Evolutionary conservation across 1,140 invertebrate genomes (phyloP).

Genomic region (Papilio dardanus): DNA sequence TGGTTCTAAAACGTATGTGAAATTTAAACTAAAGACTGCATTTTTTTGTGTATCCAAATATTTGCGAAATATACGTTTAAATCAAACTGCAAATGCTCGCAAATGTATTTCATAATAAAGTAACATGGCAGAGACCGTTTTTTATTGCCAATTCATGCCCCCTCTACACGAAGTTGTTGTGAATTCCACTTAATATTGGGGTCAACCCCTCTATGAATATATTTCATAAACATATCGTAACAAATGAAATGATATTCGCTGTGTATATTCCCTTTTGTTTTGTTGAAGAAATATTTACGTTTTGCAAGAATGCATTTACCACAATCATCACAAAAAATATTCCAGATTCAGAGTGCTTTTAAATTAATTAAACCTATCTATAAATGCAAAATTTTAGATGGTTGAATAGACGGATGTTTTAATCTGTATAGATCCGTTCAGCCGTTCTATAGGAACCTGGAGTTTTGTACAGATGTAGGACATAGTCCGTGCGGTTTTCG

Average conservation of each 20-base stretch:
- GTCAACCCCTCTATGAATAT: constrained; percentile 34
- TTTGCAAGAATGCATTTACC: no score
- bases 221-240: constrained; percentile 33
- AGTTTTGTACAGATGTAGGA: no score
- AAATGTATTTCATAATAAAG: constrained; percentile 26
- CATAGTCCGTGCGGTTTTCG: no score
- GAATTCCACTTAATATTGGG: constrained; percentile 36
- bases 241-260: constrained; percentile 26
- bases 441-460: no score
- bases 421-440: no score
- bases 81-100: constrained; percentile 1
- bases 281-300: background rate
- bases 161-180: constrained; percentile 23
- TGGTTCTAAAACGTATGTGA: background rate
- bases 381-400: no score
- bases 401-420: no score
- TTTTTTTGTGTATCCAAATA: background rate
- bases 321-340: no score
- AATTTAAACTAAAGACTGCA: background rate
- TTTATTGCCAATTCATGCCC: constrained; percentile 34
- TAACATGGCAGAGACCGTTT: constrained; percentile 19
- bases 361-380: no score
- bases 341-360: no score
- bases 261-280: constrained; percentile 24
- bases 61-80: background rate